Evolutionary conservation across 2,113 vertebrate genomes (phyloP), one percentile per base, ranked within the genome.

Genomic region (Hassar affinis): DNA sequence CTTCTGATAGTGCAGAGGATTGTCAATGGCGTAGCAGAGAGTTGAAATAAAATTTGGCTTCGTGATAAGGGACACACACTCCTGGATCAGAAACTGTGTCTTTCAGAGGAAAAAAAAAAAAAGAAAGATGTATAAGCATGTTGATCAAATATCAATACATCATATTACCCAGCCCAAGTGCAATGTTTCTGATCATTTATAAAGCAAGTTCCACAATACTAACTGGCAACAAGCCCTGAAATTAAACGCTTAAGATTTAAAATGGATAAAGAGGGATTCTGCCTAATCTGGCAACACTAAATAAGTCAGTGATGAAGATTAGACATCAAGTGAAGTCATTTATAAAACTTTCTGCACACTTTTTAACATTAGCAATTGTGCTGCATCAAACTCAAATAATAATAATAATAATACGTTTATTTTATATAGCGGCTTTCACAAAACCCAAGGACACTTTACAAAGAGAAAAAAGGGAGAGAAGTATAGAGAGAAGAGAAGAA

Each of bases 41-140:
- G 98, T 99, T 61, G 98, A 98, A 93, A 99, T 98, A 95, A 99
- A 99, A 90, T 99, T 99, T 92, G 98, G 98, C 94, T 99, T 99
- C 69, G 98, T 99, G 89, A 99, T 99, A 93, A 99, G 94, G 79
- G 95, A 97, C 68, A 96, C 95, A 94, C 97, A 99, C 98, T 99
- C 98, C 94, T 99, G 98, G 93, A 99, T 99, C 96, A 99, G 94
- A 99, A 99, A 99, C 86, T 99, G 98, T 93, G 98, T 99, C 98
- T 99, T 94, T 69, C 81, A 86, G 78, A 80, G 86, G 81, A 91
- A 71, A 17, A 75, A 78, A 52, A 17, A 45, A 83, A 20, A 86
- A 2, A 82, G 78, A 25, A 9, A 6, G 7, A 51, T 7, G 5
- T 17, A 52, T 14, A 61, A n/a, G 27, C 2, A 27, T 10, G 49